Conservation (phyloP, 2,113 vertebrate species). For the Nesoenas mayeri region DNA sequence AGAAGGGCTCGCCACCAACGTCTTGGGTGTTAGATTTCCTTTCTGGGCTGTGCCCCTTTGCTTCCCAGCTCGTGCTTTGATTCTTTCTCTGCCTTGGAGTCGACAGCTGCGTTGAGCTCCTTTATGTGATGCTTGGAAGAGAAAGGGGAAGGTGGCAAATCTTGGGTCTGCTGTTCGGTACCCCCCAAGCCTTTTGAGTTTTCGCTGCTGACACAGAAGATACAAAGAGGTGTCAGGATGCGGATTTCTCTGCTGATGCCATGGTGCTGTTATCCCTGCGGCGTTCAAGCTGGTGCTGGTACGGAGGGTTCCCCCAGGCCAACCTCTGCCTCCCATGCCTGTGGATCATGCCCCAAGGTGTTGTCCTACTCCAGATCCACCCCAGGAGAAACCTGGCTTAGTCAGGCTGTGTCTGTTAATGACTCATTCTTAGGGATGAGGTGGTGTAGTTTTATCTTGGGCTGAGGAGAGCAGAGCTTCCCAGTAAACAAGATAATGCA, state of each 20-base stretch:
- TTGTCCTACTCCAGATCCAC: neutral
- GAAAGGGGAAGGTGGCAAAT: neutral
- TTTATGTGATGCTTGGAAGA: slow-evolving; percentile 23
- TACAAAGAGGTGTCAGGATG: neutral
- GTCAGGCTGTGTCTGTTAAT: neutral
- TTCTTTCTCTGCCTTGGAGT: slow-evolving; percentile 37
- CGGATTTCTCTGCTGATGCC: neutral
- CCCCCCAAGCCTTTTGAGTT: neutral
- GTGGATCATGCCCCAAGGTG: neutral
- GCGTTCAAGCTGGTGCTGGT: neutral
- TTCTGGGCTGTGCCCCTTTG: neutral
- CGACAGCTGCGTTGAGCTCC: slow-evolving; percentile 1
- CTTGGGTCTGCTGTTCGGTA: neutral
- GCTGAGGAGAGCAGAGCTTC: slow-evolving; percentile 18
- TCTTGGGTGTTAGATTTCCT: neutral
- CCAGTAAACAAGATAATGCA: slow-evolving; percentile 62
- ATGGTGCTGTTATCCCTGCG: neutral
- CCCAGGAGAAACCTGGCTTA: neutral
- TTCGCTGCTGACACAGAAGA: neutral
- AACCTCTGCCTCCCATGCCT: neutral
- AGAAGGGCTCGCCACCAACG: neutral
- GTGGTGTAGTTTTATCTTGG: slow-evolving; percentile 30
- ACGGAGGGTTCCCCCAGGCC: neutral
- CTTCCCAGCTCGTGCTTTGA: slow-evolving; percentile 8
- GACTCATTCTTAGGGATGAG: slow-evolving; percentile 6